Base-by-base conservation (phyloP, 2,113 vertebrate species). In the Columba livia region DNA sequence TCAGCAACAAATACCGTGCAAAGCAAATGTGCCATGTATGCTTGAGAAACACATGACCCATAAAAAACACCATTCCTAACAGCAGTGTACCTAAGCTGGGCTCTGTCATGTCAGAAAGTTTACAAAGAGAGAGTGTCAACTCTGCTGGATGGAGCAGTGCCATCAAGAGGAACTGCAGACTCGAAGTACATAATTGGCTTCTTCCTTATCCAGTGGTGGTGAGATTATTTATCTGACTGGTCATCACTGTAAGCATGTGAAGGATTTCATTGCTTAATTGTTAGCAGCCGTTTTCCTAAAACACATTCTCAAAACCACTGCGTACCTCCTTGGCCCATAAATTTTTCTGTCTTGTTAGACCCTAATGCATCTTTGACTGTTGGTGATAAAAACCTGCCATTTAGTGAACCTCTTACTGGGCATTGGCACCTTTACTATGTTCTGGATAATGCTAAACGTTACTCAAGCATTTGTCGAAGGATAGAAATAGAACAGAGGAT, bases 1-100 rank as follows among this genome's bases (percentile, higher is more conserved):
- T 21, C 78, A 57, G 15, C 85, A 65, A 15, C 74, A 89, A 82
- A 53, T 18, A 53, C 17, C 9, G 26, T 3, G 11, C 40, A 44
- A 75, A 89, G 29, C 20, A 79, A 60, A 44, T 0, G 0, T 26
- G 44, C 61, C 53, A 40, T 0, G 0, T 9, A 6, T 8, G 3
- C 62, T 65, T 40, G 74, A 79, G 82, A 84, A 86, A 54, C 28
- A 57, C 40, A 25, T 4, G 64, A 84, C 28, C 51, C 67, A 31
- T 78, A 36, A 80, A 79, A 84, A 40, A 3, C 54, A 48, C 20
- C 0, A 0, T 20, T 88, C 32, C 62, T 57, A 64, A 23, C 44
- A 72, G 38, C 5, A 61, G 14, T 0, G 0, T 32, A 18, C 12
- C 57, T 18, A 20, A n/a, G 34, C 62, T 72, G 50, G 44, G 26